Base-by-base conservation (phyloP, 2,113 vertebrate genomes). In the Anhinga rufa region DNA sequence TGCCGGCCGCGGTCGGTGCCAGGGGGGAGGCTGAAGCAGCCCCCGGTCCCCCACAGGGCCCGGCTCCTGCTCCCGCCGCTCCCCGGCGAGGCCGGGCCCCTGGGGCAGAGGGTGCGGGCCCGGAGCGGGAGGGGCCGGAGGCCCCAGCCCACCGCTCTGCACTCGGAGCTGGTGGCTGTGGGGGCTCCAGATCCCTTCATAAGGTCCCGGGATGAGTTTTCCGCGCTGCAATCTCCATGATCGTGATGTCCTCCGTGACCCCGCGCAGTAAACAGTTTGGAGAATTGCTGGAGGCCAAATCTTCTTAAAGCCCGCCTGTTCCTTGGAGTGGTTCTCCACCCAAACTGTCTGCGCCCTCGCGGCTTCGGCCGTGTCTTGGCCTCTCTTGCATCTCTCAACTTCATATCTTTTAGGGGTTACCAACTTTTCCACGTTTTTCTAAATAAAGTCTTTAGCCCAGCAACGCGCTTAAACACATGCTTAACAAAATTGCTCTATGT, bases 401-500 rank as follows among this genome's bases (percentile, higher is more conserved):
- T 28, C 49, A 5, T 49, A 22, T 12, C 49, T 62, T 54, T 4
- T 8, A 46, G 46, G 26, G 54, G 29, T 72, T 82, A 74, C 71
- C 60, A 58, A 26, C 61, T 40, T 82, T 32, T 76, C 75, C 38
- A 7, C 14, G 0, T 77, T 93, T 79, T 79, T 86, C 75, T 70
- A 66, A 76, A 80, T 69, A 54, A 91, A 90, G 46, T 8, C 62
- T 61, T 76, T 11, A 40, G 10, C 75, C 90, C 74, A 15, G 77
- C 85, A 71, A 21, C 7, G 3, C 54, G 4, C 86, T 80, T 52
- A 36, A 86, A 76, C 90, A 66, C 76, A 7, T 78, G 82, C n/a
- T 71, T 66, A 86, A 38, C 82, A 85, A 48, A n/a, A 51, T 89
- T 91, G 64, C 88, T 93, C 66, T 26, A 2, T 96, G 95, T 95